Conservation (phyloP, 2,113 vertebrate species). For the Forbesichthys agassizii region DNA sequence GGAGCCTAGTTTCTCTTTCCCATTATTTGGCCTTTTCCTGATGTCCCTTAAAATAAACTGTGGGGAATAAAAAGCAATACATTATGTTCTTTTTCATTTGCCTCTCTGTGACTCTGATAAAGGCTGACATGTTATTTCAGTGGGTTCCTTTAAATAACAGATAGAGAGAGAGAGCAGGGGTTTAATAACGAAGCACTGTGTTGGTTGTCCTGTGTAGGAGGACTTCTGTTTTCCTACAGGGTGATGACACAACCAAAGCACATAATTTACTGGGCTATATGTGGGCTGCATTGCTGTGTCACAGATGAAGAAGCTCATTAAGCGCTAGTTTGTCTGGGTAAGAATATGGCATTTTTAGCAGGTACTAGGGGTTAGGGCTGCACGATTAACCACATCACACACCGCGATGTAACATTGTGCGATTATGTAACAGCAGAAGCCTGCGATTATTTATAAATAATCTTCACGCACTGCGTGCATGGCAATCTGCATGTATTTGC, state of each 20-base stretch:
- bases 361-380: no score
- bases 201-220: conserved; percentile 54
- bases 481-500: no score
- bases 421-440: no score
- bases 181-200: conserved; percentile 45
- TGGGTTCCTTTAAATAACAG: conserved; percentile 45
- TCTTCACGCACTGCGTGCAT: no score
- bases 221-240: conserved; percentile 56
- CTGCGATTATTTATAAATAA: no score
- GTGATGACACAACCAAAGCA: conserved; percentile 46
- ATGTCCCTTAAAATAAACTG: conserved; percentile 43
- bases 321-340: conserved; percentile 3
- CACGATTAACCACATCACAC: no score
- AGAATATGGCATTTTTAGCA: background rate
- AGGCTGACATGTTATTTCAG: conserved; percentile 53
- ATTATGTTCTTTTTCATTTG: conserved; percentile 39
- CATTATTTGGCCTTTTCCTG: conserved; percentile 43
- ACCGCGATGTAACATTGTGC: no score
- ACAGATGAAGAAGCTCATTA: conserved; percentile 1
- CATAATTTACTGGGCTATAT: conserved; percentile 31
- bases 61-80: conserved; percentile 31
- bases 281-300: conserved; percentile 12
- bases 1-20: conserved; percentile 33
- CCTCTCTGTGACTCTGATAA: conserved; percentile 37
- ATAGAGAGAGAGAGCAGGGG: conserved; percentile 25